Conservation (phyloP, 2,797 vertebrate species). For the Hydrocynus forskahlii region DNA sequence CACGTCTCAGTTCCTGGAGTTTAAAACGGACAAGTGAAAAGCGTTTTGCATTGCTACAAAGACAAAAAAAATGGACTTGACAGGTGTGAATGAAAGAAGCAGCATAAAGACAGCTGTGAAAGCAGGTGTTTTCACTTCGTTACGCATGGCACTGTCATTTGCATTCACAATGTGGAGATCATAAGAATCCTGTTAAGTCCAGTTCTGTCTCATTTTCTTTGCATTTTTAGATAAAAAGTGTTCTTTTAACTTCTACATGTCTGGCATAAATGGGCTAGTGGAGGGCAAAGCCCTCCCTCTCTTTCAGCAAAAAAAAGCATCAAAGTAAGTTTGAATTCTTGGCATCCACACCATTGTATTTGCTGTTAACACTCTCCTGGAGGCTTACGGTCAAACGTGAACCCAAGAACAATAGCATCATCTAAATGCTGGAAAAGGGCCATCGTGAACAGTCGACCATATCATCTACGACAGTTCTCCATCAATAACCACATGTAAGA, state of each 20-base stretch:
- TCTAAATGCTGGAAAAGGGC: too few relatives aligned
- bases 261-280: too few relatives aligned
- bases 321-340: too few relatives aligned
- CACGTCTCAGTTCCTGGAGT: background rate
- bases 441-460: too few relatives aligned
- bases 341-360: too few relatives aligned
- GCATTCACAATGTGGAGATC: background rate
- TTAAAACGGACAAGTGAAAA: background rate
- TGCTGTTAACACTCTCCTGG: too few relatives aligned
- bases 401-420: too few relatives aligned
- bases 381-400: too few relatives aligned
- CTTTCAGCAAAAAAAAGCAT: too few relatives aligned
- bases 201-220: background rate
- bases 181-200: background rate
- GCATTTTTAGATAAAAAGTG: background rate
- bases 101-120: background rate
- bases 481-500: too few relatives aligned
- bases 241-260: background rate
- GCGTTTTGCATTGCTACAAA: background rate
- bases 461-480: too few relatives aligned
- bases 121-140: constrained; percentile 10
- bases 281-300: too few relatives aligned
- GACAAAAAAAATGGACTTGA: background rate
- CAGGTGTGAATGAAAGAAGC: constrained; percentile 6
- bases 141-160: background rate